These are phyloP conservation scores for Oncorhynchus kisutch DNA, from an alignment of 2,113 vertebrate genomes.

Conservation along the genomic window DNA sequence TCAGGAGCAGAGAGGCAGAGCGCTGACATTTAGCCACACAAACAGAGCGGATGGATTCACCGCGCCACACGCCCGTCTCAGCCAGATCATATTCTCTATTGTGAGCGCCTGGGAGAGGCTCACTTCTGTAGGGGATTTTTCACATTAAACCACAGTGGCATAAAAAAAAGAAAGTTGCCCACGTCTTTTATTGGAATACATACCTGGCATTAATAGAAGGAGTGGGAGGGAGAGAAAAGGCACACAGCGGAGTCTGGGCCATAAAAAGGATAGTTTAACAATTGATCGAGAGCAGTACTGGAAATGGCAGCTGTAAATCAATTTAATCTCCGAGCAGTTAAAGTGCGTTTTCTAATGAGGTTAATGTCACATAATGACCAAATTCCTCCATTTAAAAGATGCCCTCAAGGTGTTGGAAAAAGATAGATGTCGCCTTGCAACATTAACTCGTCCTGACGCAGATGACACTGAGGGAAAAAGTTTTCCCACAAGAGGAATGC, in stretches of 20 bases:
- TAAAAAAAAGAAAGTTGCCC: slow-evolving; percentile 20
- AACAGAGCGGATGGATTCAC: slow-evolving; percentile 38
- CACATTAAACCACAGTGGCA: slow-evolving; percentile 50
- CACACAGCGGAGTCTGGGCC: slow-evolving; percentile 61
- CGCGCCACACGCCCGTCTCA: slow-evolving; percentile 5
- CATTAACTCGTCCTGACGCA: slow-evolving; percentile 57
- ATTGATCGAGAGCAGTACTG: slow-evolving; percentile 81
- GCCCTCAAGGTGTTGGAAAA: slow-evolving; percentile 77
- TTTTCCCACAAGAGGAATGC: not conserved
- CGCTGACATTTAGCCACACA: slow-evolving; percentile 55
- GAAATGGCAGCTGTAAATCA: slow-evolving; percentile 85
- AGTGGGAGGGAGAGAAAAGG: slow-evolving; percentile 24
- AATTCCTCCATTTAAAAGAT: slow-evolving; percentile 80
- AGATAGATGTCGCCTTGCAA: slow-evolving; percentile 75
- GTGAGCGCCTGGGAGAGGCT: slow-evolving; percentile 51
- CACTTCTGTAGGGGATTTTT: slow-evolving; percentile 49
- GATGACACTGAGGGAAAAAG: slow-evolving; percentile 19
- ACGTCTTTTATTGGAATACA: slow-evolving; percentile 31
- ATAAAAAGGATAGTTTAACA: slow-evolving; percentile 83
- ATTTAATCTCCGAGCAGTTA: slow-evolving; percentile 82
- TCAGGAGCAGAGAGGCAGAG: slow-evolving; percentile 54
- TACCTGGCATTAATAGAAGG: slow-evolving; percentile 65
- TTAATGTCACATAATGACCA: slow-evolving; percentile 84
- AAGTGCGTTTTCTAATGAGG: slow-evolving; percentile 86
- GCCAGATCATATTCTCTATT: slow-evolving; percentile 57